Base-by-base conservation (phyloP, 1,140 invertebrate genomes). In the Chironomus striatipennis region DNA sequence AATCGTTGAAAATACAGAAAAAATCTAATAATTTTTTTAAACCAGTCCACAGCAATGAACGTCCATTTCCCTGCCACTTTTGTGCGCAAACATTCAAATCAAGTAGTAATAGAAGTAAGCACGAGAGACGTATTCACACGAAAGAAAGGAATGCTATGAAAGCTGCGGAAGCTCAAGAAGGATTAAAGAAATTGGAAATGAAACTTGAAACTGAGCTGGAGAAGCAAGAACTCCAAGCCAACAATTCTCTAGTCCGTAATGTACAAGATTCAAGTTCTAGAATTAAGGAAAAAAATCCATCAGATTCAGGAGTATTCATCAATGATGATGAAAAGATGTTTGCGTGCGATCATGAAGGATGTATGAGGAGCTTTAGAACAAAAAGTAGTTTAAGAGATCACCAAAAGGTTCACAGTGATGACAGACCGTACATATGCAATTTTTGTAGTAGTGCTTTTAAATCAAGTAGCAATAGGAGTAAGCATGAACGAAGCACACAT, bases 331-430 rank as follows among this genome's bases (percentile, higher is more conserved):
- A 70, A 2, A 20, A 17, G 20, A 6, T 70, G 6, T 70, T 70
- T 12, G 7, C 7, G 6, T 70, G 65, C 10, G 20, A 70, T 10
- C 65, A 21, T 70, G 6, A 7, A 18, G 17, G 17, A 70, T 70
- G 65, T 70, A 20, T 1, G 10, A 70, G 65, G 9, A 70, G 65
- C 20, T 70, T 70, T 70, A 70, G 18, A 21, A 70, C 65, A 8
- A 18, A 17, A 70, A 70, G 65, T 70, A 70, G 65, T 20, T 70
- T 70, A 21, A 70, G 65, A 20, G 65, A 70, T 21, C 65, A 70
- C 18, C 65, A 70, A 70, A 70, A 70, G 18, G 65, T 70, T 20
- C 65, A 70, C 18, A 20, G 17, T 20, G 65, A 70, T 18, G 65
- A 18, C 47, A 57, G 47, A 57, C 47, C 47, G 12, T 70, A 70